A percentile compares a stretch with the other conserved stretches of the same genome.
Evolutionary conservation across 2,888 invertebrate species (phyloP).

Genomic region (Campaea margaritaria): DNA sequence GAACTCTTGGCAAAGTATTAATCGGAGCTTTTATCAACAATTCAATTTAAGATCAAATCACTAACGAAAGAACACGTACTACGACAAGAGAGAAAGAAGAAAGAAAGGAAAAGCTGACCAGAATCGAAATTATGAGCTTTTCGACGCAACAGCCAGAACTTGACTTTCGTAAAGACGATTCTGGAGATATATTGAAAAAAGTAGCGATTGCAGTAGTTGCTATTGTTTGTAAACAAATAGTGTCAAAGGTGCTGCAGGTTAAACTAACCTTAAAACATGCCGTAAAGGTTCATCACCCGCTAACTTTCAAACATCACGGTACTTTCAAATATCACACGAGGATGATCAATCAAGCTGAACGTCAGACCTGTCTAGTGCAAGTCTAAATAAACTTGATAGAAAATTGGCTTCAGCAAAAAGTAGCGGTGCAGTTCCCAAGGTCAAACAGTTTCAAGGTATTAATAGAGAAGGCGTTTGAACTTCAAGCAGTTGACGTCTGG

Average conservation of each 20-base stretch:
- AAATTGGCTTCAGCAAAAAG: slow-evolving; percentile 7
- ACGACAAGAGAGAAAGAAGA: neutral
- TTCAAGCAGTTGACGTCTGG: neutral
- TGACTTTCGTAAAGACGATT: too few relatives aligned
- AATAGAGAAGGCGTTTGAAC: slow-evolving; percentile 23
- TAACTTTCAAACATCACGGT: too few relatives aligned
- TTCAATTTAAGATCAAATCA: neutral
- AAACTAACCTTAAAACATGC: too few relatives aligned
- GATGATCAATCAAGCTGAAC: slow-evolving; percentile 8
- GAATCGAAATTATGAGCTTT: too few relatives aligned
- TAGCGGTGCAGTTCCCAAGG: slow-evolving; percentile 21
- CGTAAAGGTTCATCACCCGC: too few relatives aligned
- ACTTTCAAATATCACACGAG: slow-evolving; percentile 1
- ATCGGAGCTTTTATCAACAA: neutral
- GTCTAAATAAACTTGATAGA: slow-evolving; percentile 3
- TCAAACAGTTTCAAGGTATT: slow-evolving; percentile 10
- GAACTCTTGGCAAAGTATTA: slow-evolving; percentile 1
- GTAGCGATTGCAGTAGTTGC: too few relatives aligned
- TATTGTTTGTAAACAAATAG: too few relatives aligned
- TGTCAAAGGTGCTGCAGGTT: too few relatives aligned
- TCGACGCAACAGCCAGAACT: too few relatives aligned
- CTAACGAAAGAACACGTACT: neutral
- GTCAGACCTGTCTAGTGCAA: slow-evolving; percentile 3
- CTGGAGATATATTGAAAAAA: too few relatives aligned
- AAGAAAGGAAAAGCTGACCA: neutral